A percentile compares a stretch with the other conserved stretches of the same genome.
Conservation (phyloP, 2,888 invertebrate genomes). For the Alloscopus bannaensis region DNA sequence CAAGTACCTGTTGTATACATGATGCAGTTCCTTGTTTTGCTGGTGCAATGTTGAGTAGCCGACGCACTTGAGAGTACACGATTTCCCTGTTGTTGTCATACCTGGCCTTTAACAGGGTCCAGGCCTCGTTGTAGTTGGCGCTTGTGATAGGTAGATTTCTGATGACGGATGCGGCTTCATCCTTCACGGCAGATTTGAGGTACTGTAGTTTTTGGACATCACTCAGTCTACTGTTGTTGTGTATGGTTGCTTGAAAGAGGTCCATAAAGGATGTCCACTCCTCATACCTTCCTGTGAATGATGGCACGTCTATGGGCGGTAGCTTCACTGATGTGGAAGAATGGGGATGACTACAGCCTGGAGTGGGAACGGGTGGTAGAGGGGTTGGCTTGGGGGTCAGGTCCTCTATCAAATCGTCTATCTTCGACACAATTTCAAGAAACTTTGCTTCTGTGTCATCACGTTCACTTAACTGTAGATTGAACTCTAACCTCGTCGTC, state of each 20-base stretch:
- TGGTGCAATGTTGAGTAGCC: neutral
- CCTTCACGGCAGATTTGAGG: conserved; percentile 38
- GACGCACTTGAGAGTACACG: neutral
- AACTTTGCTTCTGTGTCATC: neutral
- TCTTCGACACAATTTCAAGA: neutral
- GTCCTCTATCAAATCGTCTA: neutral
- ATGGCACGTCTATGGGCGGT: conserved; percentile 44
- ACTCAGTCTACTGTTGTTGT: conserved; percentile 7
- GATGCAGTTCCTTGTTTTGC: neutral
- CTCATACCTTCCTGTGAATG: conserved; percentile 37
- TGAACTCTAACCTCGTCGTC: neutral
- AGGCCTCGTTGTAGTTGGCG: conserved; percentile 42
- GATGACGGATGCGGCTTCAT: conserved; percentile 43
- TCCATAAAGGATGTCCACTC: conserved; percentile 46
- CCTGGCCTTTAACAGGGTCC: conserved; percentile 17
- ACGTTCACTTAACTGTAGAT: neutral
- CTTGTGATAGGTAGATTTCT: conserved; percentile 20
- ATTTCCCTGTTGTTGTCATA: conserved; percentile 39
- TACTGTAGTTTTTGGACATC: conserved; percentile 51
- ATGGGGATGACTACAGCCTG: too few relatives aligned
- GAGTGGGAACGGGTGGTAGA: too few relatives aligned
- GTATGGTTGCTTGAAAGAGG: conserved; percentile 31
- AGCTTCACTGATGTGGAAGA: conserved; percentile 24
- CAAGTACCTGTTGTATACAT: conserved; percentile 7
- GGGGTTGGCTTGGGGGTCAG: neutral